A percentile compares a stretch with the other conserved stretches of the same genome.
Conservation (phyloP, 1,140 invertebrate species). For the Hirudo medicinalis region DNA sequence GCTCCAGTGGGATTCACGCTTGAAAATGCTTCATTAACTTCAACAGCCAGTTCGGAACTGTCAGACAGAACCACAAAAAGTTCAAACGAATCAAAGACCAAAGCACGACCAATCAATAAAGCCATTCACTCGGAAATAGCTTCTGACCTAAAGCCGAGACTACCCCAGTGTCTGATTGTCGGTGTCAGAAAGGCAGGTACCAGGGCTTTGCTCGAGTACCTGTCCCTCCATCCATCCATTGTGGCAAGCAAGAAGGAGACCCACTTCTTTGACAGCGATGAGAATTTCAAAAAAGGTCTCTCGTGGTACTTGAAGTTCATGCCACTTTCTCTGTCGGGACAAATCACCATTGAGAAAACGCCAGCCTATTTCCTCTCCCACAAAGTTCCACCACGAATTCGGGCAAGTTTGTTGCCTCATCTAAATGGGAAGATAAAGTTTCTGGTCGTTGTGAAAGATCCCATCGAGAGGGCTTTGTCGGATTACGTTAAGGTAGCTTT, state of each 20-base stretch:
- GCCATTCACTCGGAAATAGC: too few species aligned
- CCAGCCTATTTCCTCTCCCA: conserved; percentile 44
- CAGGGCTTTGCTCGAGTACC: conserved; percentile 40
- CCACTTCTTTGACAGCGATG: conserved; percentile 42
- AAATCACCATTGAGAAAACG: conserved; percentile 45
- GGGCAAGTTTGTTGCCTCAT: conserved; percentile 27
- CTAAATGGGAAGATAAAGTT: conserved; percentile 61
- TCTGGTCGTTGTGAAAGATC: conserved; percentile 70
- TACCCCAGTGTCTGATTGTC: conserved; percentile 40
- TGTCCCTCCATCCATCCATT: conserved; percentile 41
- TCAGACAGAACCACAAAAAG: too few species aligned
- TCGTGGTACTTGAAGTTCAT: conserved; percentile 41
- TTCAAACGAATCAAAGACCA: too few species aligned
- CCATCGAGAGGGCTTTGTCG: conserved; percentile 73
- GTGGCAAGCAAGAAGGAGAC: conserved; percentile 32
- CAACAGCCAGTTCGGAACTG: too few species aligned
- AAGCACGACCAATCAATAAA: too few species aligned
- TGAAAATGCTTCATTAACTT: too few species aligned
- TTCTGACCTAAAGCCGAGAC: conserved; percentile 17
- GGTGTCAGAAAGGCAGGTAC: conserved; percentile 44
- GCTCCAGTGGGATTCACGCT: too few species aligned
- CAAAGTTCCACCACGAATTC: conserved; percentile 50
- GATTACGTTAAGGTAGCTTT: conserved; percentile 59
- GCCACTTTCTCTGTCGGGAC: conserved; percentile 31
- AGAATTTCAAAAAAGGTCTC: conserved; percentile 38